Evolutionary conservation across 2,888 invertebrate genomes (phyloP).

Genomic region (Eledone cirrhosa): DNA sequence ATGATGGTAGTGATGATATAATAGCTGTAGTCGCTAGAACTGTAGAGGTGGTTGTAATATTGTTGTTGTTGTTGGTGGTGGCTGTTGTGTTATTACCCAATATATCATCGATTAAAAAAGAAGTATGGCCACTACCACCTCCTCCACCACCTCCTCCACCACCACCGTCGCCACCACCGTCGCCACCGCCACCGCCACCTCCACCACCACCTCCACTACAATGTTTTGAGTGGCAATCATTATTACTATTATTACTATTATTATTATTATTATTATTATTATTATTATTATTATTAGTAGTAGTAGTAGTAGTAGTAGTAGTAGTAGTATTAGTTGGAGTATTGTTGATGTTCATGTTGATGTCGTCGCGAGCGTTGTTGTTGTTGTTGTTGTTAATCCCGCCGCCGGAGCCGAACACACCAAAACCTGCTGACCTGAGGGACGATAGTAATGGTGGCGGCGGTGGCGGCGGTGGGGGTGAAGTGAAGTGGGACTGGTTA

Average conservation of each 20-base stretch:
- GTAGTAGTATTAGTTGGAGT: background rate
- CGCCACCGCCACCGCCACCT: too few species aligned
- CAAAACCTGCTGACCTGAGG: too few species aligned
- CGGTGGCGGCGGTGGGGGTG: too few species aligned
- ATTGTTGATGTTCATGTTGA: background rate
- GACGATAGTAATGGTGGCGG: too few species aligned
- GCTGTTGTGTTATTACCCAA: background rate
- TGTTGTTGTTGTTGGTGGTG: background rate
- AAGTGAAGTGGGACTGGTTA: too few species aligned
- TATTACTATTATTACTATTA: background rate
- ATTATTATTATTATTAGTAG: background rate
- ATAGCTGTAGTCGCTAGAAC: background rate
- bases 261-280: background rate
- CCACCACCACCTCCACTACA: too few species aligned
- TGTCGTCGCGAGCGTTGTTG: background rate
- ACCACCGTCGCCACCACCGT: background rate
- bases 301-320: background rate
- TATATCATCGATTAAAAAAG: conserved; percentile 12
- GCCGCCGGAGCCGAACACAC: too few species aligned
- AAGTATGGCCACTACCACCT: background rate
- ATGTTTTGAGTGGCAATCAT: background rate
- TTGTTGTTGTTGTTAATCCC: background rate
- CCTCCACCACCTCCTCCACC: background rate
- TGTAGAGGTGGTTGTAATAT: background rate
- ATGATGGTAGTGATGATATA: background rate